Evolutionary conservation across 1,140 invertebrate species (phyloP).

Genomic region (Charaxes varanes): DNA sequence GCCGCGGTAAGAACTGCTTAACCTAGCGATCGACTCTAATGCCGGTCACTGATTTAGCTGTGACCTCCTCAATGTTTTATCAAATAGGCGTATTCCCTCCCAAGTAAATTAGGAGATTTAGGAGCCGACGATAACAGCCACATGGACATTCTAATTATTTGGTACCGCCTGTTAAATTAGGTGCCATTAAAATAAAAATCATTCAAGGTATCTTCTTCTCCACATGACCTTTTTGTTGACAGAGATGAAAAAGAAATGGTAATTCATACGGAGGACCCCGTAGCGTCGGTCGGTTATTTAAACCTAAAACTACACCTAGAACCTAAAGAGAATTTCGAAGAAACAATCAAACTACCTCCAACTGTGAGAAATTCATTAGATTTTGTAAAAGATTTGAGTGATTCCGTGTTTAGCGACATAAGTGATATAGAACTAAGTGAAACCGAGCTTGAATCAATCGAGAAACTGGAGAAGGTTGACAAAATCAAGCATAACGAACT

Average conservation of each 20-base stretch:
- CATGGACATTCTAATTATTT: too few species aligned
- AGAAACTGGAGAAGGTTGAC: slow-evolving; percentile 69
- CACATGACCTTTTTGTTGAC: slow-evolving; percentile 39
- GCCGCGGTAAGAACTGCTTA: too few species aligned
- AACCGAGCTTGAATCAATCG: slow-evolving; percentile 75
- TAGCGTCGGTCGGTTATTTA: slow-evolving; percentile 94
- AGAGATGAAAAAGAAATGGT: slow-evolving; percentile 92
- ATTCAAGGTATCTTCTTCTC: not conserved
- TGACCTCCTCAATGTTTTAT: too few species aligned
- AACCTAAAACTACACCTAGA: slow-evolving; percentile 89
- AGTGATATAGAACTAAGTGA: slow-evolving; percentile 77
- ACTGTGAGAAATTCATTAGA: slow-evolving; percentile 75
- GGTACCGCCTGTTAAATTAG: too few species aligned
- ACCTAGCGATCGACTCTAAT: too few species aligned
- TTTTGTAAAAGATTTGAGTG: slow-evolving; percentile 76
- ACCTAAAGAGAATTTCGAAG: slow-evolving; percentile 76
- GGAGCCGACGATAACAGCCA: too few species aligned
- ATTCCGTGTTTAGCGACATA: slow-evolving; percentile 77
- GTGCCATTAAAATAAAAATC: not conserved
- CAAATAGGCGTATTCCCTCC: too few species aligned
- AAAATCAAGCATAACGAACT: slow-evolving; percentile 62
- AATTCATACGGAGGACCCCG: slow-evolving; percentile 91
- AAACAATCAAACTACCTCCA: slow-evolving; percentile 58
- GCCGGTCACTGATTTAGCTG: too few species aligned
- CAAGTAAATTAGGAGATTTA: too few species aligned